Evolutionary conservation across 1,140 invertebrate species (phyloP).

Genomic region (Drosophila bipectinata): DNA sequence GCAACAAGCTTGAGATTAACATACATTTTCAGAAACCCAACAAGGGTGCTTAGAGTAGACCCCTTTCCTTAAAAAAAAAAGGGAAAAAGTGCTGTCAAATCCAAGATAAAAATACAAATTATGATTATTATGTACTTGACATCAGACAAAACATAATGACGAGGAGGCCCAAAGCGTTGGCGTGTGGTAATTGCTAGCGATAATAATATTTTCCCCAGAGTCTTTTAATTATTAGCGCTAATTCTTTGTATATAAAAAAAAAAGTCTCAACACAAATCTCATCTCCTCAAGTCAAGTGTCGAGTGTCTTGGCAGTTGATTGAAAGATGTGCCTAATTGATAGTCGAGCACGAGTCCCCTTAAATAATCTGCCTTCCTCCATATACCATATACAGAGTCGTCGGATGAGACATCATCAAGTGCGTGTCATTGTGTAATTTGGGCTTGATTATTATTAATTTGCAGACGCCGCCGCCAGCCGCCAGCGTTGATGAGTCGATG

Average conservation of each 20-base stretch:
- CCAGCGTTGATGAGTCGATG: constrained; percentile 35
- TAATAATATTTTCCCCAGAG: constrained; percentile 38
- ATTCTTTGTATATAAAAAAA: constrained; percentile 57
- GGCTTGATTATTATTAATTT: constrained; percentile 81
- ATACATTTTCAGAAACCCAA: constrained; percentile 63
- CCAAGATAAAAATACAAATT: constrained; percentile 59
- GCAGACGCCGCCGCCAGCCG: constrained; percentile 64
- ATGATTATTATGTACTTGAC: constrained; percentile 77
- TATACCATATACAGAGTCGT: background rate
- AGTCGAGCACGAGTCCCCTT: constrained; percentile 66
- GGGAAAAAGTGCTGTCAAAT: constrained; percentile 51
- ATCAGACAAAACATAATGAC: constrained; percentile 47
- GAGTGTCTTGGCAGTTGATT: constrained; percentile 58
- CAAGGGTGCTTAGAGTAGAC: constrained; percentile 11
- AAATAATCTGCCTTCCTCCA: background rate
- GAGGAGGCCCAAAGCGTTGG: constrained; percentile 58
- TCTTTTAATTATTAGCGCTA: constrained; percentile 77
- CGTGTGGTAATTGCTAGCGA: constrained; percentile 75
- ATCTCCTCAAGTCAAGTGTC: constrained; percentile 25
- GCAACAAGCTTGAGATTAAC: constrained; percentile 75
- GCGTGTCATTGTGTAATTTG: constrained; percentile 81
- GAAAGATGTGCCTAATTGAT: constrained; percentile 82
- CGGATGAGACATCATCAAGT: constrained; percentile 60
- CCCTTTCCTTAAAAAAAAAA: constrained; percentile 9
- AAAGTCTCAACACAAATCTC: constrained; percentile 42